Evolutionary conservation across 35 echinoderm and acorn worm species (phyloP).

Genomic region (Holothuria glaberrima): DNA sequence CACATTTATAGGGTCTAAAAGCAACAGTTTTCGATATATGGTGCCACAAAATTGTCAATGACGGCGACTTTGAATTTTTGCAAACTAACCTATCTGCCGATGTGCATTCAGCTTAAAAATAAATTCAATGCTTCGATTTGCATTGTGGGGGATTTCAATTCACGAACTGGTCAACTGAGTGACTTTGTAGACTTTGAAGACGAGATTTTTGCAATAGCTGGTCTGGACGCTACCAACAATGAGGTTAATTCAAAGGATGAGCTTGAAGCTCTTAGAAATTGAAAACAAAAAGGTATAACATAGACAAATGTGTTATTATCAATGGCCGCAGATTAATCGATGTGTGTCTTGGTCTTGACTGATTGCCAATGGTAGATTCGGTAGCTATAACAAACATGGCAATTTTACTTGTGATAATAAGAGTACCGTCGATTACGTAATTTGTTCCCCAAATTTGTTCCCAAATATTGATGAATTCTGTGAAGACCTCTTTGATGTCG

Average conservation of each 20-base stretch:
- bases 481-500: constrained; percentile 34
- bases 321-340: no score
- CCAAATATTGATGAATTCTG: not conserved
- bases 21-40: no score
- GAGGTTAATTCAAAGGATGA: constrained; percentile 6
- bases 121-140: no score
- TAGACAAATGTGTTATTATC: no score
- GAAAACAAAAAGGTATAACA: not conserved
- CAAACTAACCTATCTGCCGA: not conserved
- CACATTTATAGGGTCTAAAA: no score
- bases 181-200: constrained; percentile 20
- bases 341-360: no score
- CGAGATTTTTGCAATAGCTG: not conserved
- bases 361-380: constrained; percentile 53
- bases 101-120: not conserved
- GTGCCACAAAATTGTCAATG: no score
- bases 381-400: constrained; percentile 37
- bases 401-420: constrained; percentile 53
- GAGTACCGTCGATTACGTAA: constrained; percentile 28
- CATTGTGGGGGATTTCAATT: no score
- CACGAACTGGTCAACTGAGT: no score
- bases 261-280: not conserved
- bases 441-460: constrained; percentile 15
- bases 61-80: no score
- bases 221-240: not conserved